Conservation (phyloP, 2,113 vertebrate genomes). For the Zeus faber region DNA sequence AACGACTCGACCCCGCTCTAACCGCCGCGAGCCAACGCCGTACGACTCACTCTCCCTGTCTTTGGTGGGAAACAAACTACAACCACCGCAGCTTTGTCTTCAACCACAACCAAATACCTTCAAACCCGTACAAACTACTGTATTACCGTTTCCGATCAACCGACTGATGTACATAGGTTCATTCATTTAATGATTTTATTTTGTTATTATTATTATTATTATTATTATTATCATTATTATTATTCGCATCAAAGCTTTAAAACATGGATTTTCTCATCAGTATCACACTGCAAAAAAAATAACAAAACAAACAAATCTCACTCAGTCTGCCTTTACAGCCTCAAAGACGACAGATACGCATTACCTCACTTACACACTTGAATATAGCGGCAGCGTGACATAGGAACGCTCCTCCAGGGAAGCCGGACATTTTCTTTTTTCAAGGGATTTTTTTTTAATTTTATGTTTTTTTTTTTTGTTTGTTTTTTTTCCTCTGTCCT, state of each 20-base stretch:
- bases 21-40: too few relatives aligned
- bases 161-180: constrained; percentile 27
- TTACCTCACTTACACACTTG: constrained; percentile 85
- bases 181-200: constrained; percentile 16
- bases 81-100: constrained; percentile 2
- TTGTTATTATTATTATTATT: constrained; percentile 26
- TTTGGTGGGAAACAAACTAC: constrained; percentile 30
- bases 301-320: constrained; percentile 48
- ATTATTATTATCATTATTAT: too few relatives aligned
- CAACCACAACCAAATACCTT: constrained; percentile 11
- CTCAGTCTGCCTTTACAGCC: too few relatives aligned
- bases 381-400: constrained; percentile 72
- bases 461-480: too few relatives aligned
- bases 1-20: too few relatives aligned
- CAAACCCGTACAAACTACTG: constrained; percentile 53
- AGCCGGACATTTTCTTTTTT: too few relatives aligned
- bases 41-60: constrained; percentile 36
- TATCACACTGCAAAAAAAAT: constrained; percentile 50
- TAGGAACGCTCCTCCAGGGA: too few relatives aligned
- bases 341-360: constrained; percentile 65
- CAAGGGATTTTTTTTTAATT: too few relatives aligned
- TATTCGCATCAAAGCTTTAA: constrained; percentile 63
- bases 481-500: too few relatives aligned
- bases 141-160: constrained; percentile 35
- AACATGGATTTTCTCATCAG: constrained; percentile 25